Evolutionary conservation across 2,113 vertebrate genomes (phyloP), one percentile per base, ranked within the genome.

Genomic region (Vireo altiloquus): DNA sequence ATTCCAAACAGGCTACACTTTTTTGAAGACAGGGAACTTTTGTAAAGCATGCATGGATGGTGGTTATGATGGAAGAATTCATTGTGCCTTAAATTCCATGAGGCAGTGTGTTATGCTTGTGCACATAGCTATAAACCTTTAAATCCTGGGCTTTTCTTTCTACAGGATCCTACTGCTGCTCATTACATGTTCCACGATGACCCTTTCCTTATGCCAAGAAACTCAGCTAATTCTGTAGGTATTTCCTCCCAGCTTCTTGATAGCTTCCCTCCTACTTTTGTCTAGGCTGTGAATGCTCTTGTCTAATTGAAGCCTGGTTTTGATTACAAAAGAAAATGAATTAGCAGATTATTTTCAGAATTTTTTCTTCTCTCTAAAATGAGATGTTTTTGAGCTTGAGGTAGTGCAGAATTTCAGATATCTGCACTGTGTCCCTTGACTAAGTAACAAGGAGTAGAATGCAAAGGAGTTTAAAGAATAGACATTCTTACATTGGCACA

Each of bases 171-270:
- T 28, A 99, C 99, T 91, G 98, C 98, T 59, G 97, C 93, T 72
- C 97, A 98, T 63, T 99, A 99, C 28, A 90, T 94, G 37, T 99
- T 99, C 97, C 99, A 99, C 44, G 99, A 99, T 97, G 99, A 99
- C 79, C 97, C 99, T 44, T 99, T 95, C 79, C 98, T 99, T 79
- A 93, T 97, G 30, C 99, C 99, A 52, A 96, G 95, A 96, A 98
- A 97, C 10, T 71, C 94, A 53, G 0, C 69, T 33, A 98, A 98
- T 90, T 97, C 97, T 96, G 99, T 99, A 96, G 96, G 99, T 98
- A 60, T 80, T 84, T 68, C 27, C 10, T 82, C 53, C 69, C 12
- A 66, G 25, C n/a, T 60, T 28, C 37, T 53, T 82, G 20, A 31
- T 25, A 31, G 20, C 27, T 79, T 63, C 17, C 9, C 9, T 15